phyloP scores from a whole-genome alignment of 2,888 invertebrate species.

The Drosophila ezoana region DNA sequence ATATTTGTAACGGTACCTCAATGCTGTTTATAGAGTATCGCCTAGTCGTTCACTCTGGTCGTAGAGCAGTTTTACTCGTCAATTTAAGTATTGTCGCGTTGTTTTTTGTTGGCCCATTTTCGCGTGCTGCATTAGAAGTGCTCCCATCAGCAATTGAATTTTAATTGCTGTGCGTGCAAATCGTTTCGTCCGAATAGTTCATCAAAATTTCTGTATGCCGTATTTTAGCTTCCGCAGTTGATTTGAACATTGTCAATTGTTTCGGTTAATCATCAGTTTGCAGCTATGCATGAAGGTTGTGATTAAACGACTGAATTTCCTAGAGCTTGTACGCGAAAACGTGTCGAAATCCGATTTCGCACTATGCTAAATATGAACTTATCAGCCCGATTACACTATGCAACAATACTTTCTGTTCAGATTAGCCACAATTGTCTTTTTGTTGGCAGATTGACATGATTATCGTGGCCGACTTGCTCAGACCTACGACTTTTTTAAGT shows the following conservation, averaged over 20 bases:
- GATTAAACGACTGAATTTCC: conserved; percentile 6
- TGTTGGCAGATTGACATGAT: too few species aligned
- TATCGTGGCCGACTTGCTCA: too few species aligned
- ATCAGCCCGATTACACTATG: conserved; percentile 10
- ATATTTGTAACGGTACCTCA: too few species aligned
- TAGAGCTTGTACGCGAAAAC: conserved; percentile 25
- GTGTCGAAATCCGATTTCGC: conserved; percentile 26
- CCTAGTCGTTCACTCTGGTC: too few species aligned
- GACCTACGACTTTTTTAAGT: too few species aligned
- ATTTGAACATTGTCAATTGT: conserved; percentile 19
- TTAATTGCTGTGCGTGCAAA: conserved; percentile 32
- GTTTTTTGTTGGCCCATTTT: conserved; percentile 5
- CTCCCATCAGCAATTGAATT: conserved; percentile 23
- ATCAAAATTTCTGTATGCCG: conserved; percentile 1
- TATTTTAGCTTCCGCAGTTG: conserved; percentile 26
- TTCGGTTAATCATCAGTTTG: conserved; percentile 21
- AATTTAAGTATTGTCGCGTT: neutral
- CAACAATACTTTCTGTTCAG: neutral
- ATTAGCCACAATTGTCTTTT: too few species aligned
- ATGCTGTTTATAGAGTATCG: too few species aligned
- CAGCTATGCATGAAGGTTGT: conserved; percentile 18
- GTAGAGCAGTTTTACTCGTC: conserved; percentile 10
- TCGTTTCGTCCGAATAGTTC: conserved; percentile 22
- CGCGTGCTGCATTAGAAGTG: conserved; percentile 22
- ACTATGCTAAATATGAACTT: neutral